A percentile compares a stretch with the other conserved stretches of the same genome.
phyloP scores from a whole-genome alignment of 2,113 vertebrate genomes.

The Chloropsis hardwickii region DNA sequence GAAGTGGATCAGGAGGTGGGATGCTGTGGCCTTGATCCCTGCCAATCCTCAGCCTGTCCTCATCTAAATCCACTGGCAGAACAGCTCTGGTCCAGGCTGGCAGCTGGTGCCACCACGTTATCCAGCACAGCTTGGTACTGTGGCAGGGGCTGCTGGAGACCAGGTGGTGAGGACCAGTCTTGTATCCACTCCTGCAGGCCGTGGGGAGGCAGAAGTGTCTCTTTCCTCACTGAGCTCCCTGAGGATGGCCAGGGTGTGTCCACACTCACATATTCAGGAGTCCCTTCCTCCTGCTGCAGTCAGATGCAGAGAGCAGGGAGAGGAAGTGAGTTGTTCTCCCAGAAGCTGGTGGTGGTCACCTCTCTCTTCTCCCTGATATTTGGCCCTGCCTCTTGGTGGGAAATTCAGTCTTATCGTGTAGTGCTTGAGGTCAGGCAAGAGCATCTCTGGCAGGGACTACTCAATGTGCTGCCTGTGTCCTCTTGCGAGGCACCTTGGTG shows the following conservation, averaged over 20 bases:
- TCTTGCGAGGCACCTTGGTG: not conserved
- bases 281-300: not conserved
- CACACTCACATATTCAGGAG: rapidly evolving
- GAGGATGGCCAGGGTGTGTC: not conserved
- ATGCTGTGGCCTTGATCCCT: not conserved
- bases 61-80: not conserved
- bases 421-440: not conserved
- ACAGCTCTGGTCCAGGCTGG: not conserved
- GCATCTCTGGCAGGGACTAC: rapidly evolving
- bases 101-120: rapidly evolving
- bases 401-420: not conserved
- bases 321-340: not conserved
- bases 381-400: not conserved
- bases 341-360: rapidly evolving
- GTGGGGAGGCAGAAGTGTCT: not conserved
- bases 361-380: not conserved
- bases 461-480: rapidly evolving
- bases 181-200: not conserved
- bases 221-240: not conserved
- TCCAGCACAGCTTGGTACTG: rapidly evolving
- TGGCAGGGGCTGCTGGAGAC: not conserved
- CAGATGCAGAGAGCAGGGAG: rapidly evolving
- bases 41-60: not conserved
- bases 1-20: not conserved
- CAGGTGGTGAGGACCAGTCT: not conserved